Evolutionary conservation across 2,888 invertebrate species (phyloP), one percentile per base, ranked within the genome.

Genomic region (Philhelius pedissequus): DNA sequence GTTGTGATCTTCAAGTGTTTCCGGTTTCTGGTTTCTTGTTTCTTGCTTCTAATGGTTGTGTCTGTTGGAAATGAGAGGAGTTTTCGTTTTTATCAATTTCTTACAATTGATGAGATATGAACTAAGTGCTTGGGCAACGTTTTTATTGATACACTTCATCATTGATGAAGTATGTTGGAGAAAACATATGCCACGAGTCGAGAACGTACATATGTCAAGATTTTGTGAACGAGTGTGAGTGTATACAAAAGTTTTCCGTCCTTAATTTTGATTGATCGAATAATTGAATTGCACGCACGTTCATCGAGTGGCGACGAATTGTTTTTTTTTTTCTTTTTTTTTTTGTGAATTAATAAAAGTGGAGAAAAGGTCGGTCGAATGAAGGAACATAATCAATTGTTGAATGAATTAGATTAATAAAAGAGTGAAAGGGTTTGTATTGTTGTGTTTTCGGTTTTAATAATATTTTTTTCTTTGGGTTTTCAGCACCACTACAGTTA

Each of bases 221-320:
- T 27, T 4, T 11, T 52, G 25, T 27, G 9, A 27, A 15, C 8
- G 2, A 3, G 1, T 3, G 2, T 3, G 2, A 11, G 6, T 4
- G 27, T 25, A 4, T 48, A 25, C 22, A 22, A 30, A 32, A 20
- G 18, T 32, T 13, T 30, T 20, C 11, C 32, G 20, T 56, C 56
- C 56, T 54, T 56, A 56, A 56, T 56, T 56, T 56, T 56, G 64
- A 81, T 71, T 66, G 76, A 76, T 81, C 43, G 76, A 50, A 35
- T 71, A 81, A 76, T 81, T 76, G 70, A 81, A 81, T 81, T 81
- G 76, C 71, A 58, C 32, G 56, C 56, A 82, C 81, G 81, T 82
- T 68, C n/a, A n/a, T n/a, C 71, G 58, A 66, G 70, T n/a, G 32
- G 35, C 3, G 32, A n/a, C 20, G 32, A 35, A 56, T n/a, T n/a